Conservation (phyloP, 2,113 vertebrate genomes). For the Symphodus melops region DNA sequence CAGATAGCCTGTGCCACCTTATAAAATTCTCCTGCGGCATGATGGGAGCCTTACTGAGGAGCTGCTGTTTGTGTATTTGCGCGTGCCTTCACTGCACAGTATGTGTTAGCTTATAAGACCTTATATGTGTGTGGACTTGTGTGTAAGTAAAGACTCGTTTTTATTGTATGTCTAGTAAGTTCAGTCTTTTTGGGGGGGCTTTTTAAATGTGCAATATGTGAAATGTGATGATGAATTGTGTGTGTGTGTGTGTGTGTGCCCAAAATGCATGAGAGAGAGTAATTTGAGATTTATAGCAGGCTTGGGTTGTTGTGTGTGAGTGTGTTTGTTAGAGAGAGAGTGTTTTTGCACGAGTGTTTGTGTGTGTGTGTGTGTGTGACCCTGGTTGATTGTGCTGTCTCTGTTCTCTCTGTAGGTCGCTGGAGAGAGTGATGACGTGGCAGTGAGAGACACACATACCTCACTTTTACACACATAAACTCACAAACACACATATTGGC, state of each 20-base stretch:
- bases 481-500: conserved; percentile 16
- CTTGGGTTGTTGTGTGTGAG: conserved; percentile 6
- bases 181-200: conserved; percentile 20
- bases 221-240: conserved; percentile 17
- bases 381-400: conserved; percentile 80
- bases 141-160: conserved; percentile 5
- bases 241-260: conserved; percentile 7
- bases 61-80: conserved; percentile 31
- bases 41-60: conserved; percentile 52
- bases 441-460: conserved; percentile 72
- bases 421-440: conserved; percentile 79
- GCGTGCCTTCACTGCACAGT: conserved; percentile 19
- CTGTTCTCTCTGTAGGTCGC: conserved; percentile 81
- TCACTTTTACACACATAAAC: conserved; percentile 30
- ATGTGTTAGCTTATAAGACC: conserved; percentile 11
- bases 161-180: conserved; percentile 5
- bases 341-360: not conserved
- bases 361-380: conserved; percentile 51
- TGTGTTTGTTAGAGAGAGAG: conserved; percentile 7
- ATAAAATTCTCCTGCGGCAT: conserved; percentile 70
- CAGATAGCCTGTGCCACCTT: conserved; percentile 50
- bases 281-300: conserved; percentile 62
- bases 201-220: conserved; percentile 41
- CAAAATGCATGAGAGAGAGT: conserved; percentile 55
- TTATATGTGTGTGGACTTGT: conserved; percentile 18